These are phyloP conservation scores for Sarcophaga carnaria DNA, from an alignment of 2,888 invertebrate genomes.

Conservation along the genomic window DNA sequence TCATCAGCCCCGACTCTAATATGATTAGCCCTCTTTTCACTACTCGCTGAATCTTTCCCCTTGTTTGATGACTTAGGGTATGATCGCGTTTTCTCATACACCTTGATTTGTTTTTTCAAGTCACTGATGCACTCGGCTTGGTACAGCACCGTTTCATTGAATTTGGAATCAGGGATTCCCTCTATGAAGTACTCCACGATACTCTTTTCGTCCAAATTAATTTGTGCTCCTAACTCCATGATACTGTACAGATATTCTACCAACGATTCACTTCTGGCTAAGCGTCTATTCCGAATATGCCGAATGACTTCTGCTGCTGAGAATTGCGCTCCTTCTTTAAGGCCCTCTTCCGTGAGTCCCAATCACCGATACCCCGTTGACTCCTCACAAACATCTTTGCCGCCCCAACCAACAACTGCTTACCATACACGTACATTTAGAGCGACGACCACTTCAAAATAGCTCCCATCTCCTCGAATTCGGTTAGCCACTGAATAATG, in stretches of 20 bases:
- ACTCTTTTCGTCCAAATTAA: too few species aligned
- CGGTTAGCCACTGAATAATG: too few species aligned
- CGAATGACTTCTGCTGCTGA: slow-evolving; percentile 52
- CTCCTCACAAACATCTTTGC: slow-evolving; percentile 47
- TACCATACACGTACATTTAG: slow-evolving; percentile 21
- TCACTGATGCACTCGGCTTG: slow-evolving; percentile 14
- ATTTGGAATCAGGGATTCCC: slow-evolving; percentile 1
- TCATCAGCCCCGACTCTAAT: not conserved
- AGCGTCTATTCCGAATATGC: slow-evolving; percentile 41
- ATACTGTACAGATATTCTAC: slow-evolving; percentile 61
- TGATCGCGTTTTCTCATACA: slow-evolving; percentile 27
- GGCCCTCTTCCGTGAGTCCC: too few species aligned
- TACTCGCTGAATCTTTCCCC: not conserved
- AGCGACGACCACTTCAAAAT: slow-evolving; percentile 42
- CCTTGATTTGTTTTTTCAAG: slow-evolving; percentile 17
- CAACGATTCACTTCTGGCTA: slow-evolving; percentile 39
- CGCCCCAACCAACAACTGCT: too few species aligned
- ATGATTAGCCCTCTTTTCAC: not conserved
- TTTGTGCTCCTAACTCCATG: slow-evolving; percentile 39
- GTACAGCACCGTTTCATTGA: slow-evolving; percentile 18
- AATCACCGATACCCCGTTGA: slow-evolving; percentile 3
- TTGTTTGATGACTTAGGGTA: slow-evolving; percentile 1
- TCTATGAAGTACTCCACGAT: too few species aligned
- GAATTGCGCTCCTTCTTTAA: slow-evolving; percentile 5
- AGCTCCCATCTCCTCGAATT: slow-evolving; percentile 40